phyloP scores from a whole-genome alignment of 2,888 invertebrate species.

The Scelioninae gen. 2 region DNA sequence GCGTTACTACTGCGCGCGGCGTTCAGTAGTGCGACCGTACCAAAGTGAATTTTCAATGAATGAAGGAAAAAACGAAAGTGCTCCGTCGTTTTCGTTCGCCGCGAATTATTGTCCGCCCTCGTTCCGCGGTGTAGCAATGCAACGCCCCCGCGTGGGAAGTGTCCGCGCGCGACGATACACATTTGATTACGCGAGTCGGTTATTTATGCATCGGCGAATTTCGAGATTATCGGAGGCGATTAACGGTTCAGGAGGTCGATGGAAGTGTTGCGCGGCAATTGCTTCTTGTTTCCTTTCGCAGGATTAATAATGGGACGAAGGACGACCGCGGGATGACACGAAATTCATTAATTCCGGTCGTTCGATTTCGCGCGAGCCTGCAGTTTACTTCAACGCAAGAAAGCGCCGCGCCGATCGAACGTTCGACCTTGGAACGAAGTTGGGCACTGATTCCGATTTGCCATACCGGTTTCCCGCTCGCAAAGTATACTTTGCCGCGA shows the following conservation, averaged over 20 bases:
- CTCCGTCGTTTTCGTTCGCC: slow-evolving; percentile 25
- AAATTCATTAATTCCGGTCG: no score
- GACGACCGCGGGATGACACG: no score
- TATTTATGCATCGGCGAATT: slow-evolving; percentile 18
- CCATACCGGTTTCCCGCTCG: no score
- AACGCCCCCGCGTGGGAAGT: neutral
- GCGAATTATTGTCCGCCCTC: slow-evolving; percentile 20
- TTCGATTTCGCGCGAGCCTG: no score
- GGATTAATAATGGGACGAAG: no score
- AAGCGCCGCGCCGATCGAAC: neutral
- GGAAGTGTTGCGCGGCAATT: no score
- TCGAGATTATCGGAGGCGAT: slow-evolving; percentile 10
- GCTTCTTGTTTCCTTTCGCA: neutral
- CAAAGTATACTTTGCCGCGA: no score
- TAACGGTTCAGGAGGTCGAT: slow-evolving; percentile 12
- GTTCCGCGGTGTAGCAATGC: neutral
- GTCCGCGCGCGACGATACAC: slow-evolving; percentile 13
- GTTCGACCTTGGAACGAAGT: no score
- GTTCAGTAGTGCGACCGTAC: slow-evolving; percentile 45
- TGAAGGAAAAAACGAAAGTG: slow-evolving; percentile 38
- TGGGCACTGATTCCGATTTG: no score
- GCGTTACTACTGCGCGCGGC: slow-evolving; percentile 51
- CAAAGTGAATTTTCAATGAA: slow-evolving; percentile 59
- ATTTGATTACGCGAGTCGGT: slow-evolving; percentile 11
- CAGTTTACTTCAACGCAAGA: neutral